These are phyloP conservation scores for Holotrichia oblita DNA, from an alignment of 1,140 invertebrate genomes.

Conservation along the genomic window DNA sequence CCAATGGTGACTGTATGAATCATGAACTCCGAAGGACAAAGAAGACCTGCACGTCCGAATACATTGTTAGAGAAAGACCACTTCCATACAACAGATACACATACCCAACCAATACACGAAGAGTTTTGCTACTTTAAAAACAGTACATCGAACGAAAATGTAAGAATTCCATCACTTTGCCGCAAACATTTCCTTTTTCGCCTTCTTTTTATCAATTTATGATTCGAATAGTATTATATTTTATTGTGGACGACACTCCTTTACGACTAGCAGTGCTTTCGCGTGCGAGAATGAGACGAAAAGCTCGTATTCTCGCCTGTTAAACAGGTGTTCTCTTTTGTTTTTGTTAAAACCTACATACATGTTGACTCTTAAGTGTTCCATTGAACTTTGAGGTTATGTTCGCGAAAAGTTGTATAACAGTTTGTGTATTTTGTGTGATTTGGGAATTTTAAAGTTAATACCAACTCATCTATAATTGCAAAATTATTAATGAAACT, in stretches of 20 bases:
- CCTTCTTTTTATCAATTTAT: conserved; percentile 20
- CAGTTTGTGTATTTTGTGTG: neutral
- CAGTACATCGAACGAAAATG: conserved; percentile 4
- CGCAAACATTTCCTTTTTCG: conserved; percentile 31
- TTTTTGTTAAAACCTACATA: conserved; percentile 10
- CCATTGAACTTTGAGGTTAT: conserved; percentile 33
- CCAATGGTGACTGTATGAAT: conserved; percentile 23
- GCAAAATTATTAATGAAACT: conserved; percentile 10
- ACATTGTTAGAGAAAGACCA: conserved; percentile 21
- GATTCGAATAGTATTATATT: conserved; percentile 1
- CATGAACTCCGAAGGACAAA: conserved; percentile 12
- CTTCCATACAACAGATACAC: neutral
- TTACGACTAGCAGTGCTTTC: conserved; percentile 9
- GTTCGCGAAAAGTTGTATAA: conserved; percentile 6
- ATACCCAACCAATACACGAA: conserved; percentile 8
- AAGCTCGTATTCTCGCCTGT: neutral
- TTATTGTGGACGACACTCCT: conserved; percentile 23
- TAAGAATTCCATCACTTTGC: conserved; percentile 31
- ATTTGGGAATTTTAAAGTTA: neutral
- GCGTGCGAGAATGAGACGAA: conserved; percentile 9
- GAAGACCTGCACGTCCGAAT: conserved; percentile 4
- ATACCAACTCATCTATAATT: neutral
- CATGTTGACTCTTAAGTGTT: conserved; percentile 36
- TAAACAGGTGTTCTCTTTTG: conserved; percentile 33
- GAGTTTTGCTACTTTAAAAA: conserved; percentile 24